phyloP scores from a whole-genome alignment of 2,888 invertebrate species.

The Tricholauxania praeusta region DNA sequence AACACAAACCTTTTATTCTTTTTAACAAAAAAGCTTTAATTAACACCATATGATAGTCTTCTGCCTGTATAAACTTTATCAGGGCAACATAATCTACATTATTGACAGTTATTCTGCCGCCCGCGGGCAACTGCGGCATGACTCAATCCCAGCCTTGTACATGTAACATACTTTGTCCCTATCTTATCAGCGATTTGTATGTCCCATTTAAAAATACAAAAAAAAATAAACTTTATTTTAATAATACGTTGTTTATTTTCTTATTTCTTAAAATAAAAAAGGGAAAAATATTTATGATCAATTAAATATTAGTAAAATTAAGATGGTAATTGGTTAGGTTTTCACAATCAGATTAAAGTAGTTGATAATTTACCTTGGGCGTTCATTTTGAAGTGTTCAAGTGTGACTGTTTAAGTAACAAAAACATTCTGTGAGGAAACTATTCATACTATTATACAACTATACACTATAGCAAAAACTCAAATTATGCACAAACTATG shows the following conservation, averaged over 20 bases:
- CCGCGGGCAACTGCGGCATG: too few species aligned
- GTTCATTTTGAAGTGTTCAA: slow-evolving; percentile 20
- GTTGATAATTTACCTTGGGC: slow-evolving; percentile 25
- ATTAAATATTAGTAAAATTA: neutral
- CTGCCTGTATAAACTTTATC: too few species aligned
- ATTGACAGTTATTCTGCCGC: too few species aligned
- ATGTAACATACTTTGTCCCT: too few species aligned
- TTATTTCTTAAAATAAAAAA: slow-evolving; percentile 27
- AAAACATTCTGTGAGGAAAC: neutral
- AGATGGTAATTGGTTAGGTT: neutral
- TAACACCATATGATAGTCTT: too few species aligned
- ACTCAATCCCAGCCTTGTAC: too few species aligned
- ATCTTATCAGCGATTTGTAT: neutral
- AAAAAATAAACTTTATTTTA: neutral
- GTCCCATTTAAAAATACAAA: neutral
- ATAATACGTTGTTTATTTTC: slow-evolving; percentile 23
- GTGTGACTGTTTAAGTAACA: slow-evolving; percentile 4
- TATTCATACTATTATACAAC: slow-evolving; percentile 15
- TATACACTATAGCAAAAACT: slow-evolving; percentile 5
- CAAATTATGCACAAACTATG: slow-evolving; percentile 7
- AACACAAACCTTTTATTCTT: too few species aligned
- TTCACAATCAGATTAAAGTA: slow-evolving; percentile 11
- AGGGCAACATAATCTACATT: too few species aligned
- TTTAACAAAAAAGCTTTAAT: too few species aligned
- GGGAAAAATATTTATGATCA: slow-evolving; percentile 9